Evolutionary conservation across 2,113 vertebrate species (phyloP).

Genomic region (Rhombomys opimus): DNA sequence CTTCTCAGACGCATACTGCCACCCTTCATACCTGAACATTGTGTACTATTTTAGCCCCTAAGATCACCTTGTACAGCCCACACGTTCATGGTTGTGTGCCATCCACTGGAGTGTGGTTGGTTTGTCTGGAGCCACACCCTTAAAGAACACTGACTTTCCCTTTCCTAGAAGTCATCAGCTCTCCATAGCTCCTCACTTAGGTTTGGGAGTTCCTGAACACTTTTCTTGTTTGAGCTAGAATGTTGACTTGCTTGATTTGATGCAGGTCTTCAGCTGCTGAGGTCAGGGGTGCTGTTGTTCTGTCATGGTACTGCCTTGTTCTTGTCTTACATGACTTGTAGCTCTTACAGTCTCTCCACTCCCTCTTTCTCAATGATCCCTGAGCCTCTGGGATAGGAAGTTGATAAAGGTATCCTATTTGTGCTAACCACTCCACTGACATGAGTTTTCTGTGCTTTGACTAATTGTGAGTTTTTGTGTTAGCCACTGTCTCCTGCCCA

Average conservation of each 20-base stretch:
- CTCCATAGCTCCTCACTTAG: background rate
- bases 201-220: background rate
- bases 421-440: background rate
- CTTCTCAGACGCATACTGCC: background rate
- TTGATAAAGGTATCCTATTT: background rate
- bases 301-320: background rate
- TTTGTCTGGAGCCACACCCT: background rate
- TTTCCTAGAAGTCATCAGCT: background rate
- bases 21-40: no score
- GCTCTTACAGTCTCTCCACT: background rate
- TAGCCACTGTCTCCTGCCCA: background rate
- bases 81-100: background rate
- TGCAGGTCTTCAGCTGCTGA: background rate
- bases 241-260: background rate
- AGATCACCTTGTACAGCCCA: background rate
- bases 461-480: background rate
- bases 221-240: background rate
- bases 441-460: no score
- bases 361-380: background rate
- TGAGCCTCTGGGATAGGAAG: background rate
- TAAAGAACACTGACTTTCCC: background rate
- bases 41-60: background rate
- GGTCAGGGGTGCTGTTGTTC: background rate
- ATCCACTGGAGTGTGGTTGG: background rate
- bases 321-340: background rate